Evolutionary conservation across 2,888 invertebrate species (phyloP).

Genomic region (Protophormia terraenovae): DNA sequence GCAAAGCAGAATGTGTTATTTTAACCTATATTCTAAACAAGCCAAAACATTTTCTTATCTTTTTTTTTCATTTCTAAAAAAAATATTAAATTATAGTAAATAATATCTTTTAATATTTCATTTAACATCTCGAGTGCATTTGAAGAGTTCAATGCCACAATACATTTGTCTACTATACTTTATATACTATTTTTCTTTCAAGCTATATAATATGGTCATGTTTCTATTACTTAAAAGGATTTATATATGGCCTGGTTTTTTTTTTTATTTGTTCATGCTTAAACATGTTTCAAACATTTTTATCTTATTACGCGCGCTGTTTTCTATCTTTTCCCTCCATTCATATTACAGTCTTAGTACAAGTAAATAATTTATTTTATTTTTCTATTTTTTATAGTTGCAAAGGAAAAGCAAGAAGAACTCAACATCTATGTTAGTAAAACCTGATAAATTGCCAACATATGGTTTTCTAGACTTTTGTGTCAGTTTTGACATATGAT

Average conservation of each 20-base stretch:
- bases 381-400: not conserved
- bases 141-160: constrained; percentile 55
- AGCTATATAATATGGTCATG: not conserved
- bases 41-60: not conserved
- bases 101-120: constrained; percentile 8
- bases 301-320: constrained; percentile 27
- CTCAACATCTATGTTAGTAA: constrained; percentile 6
- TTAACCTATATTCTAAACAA: not conserved
- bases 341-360: not conserved
- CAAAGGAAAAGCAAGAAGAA: not conserved
- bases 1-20: not conserved
- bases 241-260: constrained; percentile 21
- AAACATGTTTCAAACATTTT: constrained; percentile 17
- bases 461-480: constrained; percentile 53
- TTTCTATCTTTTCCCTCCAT: not conserved
- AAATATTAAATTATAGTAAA: no score
- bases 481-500: constrained; percentile 46
- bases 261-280: constrained; percentile 4
- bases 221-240: not conserved
- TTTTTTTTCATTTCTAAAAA: not conserved
- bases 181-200: no score
- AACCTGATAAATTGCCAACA: constrained; percentile 67
- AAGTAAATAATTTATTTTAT: constrained; percentile 43
- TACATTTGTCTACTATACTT: not conserved
- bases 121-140: constrained; percentile 36